Evolutionary conservation across 2,113 vertebrate species (phyloP).

Genomic region (Regulus satrapa): DNA sequence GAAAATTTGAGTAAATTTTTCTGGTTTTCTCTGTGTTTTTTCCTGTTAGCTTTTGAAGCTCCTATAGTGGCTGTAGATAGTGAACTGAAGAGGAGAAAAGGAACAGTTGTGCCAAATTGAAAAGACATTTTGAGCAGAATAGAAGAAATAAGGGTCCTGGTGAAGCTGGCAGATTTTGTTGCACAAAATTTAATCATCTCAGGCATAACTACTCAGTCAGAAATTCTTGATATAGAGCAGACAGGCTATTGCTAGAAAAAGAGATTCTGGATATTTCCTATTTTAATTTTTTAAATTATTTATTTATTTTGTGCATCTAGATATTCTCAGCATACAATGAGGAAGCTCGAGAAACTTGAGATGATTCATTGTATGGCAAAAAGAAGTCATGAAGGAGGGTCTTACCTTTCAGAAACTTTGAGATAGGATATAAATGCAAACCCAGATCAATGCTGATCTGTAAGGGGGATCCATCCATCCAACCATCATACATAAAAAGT

Average conservation of each 20-base stretch:
- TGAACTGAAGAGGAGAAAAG: neutral
- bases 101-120: neutral
- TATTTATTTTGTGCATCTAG: neutral
- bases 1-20: neutral
- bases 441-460: accelerated
- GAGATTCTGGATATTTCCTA: neutral
- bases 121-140: neutral
- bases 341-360: neutral
- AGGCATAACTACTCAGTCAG: neutral
- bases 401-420: neutral
- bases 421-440: neutral
- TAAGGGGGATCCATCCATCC: neutral
- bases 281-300: neutral
- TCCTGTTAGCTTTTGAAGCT: neutral
- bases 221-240: neutral
- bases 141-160: neutral
- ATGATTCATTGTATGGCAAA: neutral
- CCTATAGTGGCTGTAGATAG: neutral
- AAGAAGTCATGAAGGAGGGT: neutral
- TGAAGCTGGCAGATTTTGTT: neutral
- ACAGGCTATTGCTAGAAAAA: neutral
- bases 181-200: neutral
- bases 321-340: neutral
- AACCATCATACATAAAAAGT: neutral
- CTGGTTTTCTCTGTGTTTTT: neutral